Evolutionary conservation across 2,797 vertebrate species (phyloP).

Genomic region (Anableps anableps): DNA sequence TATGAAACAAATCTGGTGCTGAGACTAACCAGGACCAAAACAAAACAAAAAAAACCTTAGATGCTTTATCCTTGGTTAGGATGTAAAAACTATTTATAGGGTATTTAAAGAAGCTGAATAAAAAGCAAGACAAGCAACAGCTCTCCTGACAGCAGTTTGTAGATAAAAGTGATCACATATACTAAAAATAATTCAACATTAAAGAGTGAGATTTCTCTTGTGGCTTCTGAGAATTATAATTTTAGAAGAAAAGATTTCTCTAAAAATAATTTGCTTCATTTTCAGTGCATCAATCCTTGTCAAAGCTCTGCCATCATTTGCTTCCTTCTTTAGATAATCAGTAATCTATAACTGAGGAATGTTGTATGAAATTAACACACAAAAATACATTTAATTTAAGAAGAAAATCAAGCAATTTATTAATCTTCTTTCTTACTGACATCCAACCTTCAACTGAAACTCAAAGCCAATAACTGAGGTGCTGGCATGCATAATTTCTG

Average conservation of each 20-base stretch:
- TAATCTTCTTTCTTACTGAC: background rate
- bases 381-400: background rate
- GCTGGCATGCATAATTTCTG: background rate
- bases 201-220: slow-evolving; percentile 71
- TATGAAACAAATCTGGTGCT: background rate
- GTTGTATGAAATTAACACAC: slow-evolving; percentile 12
- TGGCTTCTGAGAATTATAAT: slow-evolving; percentile 69
- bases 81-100: slow-evolving; percentile 67
- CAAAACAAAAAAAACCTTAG: background rate
- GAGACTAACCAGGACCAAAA: slow-evolving; percentile 28
- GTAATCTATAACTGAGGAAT: slow-evolving; percentile 53
- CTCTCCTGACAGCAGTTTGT: slow-evolving; percentile 70
- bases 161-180: slow-evolving; percentile 73
- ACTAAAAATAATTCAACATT: slow-evolving; percentile 64
- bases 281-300: slow-evolving; percentile 43
- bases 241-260: slow-evolving; percentile 71
- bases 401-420: background rate
- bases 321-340: slow-evolving; percentile 48
- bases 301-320: slow-evolving; percentile 47
- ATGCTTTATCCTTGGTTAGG: slow-evolving; percentile 49
- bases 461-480: background rate
- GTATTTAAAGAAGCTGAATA: slow-evolving; percentile 60
- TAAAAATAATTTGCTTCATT: slow-evolving; percentile 71
- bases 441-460: background rate
- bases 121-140: slow-evolving; percentile 59